phyloP scores from a whole-genome alignment of 2,113 vertebrate species.

The Corythornis madagascariensis region DNA sequence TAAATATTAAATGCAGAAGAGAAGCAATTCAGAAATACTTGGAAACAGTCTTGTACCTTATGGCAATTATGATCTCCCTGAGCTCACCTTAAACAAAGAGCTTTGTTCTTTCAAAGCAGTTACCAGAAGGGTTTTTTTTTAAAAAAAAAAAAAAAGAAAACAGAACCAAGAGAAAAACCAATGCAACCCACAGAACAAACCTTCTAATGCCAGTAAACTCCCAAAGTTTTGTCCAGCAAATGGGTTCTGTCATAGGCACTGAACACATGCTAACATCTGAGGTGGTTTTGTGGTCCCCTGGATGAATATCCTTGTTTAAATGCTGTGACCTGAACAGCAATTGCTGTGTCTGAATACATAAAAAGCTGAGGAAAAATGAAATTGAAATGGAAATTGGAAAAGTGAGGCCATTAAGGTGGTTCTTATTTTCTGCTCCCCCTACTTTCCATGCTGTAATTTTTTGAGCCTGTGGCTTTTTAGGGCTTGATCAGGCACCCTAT shows the following conservation, averaged over 20 bases:
- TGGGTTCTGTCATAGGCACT: neutral
- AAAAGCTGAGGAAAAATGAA: neutral
- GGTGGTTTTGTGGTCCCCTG: neutral
- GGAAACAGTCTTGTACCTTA: conserved; percentile 74
- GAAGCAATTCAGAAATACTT: conserved; percentile 80
- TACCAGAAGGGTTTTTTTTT: conserved; percentile 76
- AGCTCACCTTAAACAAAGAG: conserved; percentile 85
- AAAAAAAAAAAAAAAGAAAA: conserved; percentile 39
- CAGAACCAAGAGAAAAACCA: conserved; percentile 9
- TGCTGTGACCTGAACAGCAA: neutral
- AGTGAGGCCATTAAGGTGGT: neutral
- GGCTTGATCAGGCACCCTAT: neutral
- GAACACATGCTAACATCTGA: neutral
- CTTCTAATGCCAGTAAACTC: conserved; percentile 69
- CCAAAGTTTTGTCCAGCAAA: conserved; percentile 49
- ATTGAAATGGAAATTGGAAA: neutral
- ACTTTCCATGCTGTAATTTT: neutral
- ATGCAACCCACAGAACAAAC: neutral
- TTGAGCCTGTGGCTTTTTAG: neutral
- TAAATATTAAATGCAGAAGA: conserved; percentile 85
- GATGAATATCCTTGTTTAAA: neutral
- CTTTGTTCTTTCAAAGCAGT: conserved; percentile 83
- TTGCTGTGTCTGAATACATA: neutral
- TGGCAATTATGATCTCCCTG: conserved; percentile 81
- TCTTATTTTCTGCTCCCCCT: neutral